Evolutionary conservation across 1,140 invertebrate species (phyloP).

Genomic region (Eriocheir sinensis): DNA sequence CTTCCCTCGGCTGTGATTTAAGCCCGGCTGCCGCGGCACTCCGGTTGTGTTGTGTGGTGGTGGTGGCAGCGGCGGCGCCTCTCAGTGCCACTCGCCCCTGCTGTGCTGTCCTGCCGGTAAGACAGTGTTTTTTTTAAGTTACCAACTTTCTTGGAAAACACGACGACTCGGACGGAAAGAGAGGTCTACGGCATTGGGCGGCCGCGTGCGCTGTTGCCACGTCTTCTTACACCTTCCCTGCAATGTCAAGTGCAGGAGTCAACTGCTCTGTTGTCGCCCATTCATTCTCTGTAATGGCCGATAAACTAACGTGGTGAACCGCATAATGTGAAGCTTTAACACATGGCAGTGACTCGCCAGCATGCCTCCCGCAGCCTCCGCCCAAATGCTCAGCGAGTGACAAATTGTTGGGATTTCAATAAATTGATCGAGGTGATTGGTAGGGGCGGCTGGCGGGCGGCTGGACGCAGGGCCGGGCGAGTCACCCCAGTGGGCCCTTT

Average conservation of each 20-base stretch:
- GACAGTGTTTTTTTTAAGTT: constrained; percentile 62
- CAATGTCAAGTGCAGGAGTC: constrained; percentile 75
- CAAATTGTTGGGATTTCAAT: constrained; percentile 69
- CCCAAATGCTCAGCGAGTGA: constrained; percentile 66
- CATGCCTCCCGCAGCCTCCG: constrained; percentile 17
- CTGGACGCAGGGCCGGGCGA: constrained; percentile 46
- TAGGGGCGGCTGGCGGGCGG: constrained; percentile 59
- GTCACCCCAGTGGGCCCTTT: constrained; percentile 23
- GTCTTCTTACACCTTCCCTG: constrained; percentile 71
- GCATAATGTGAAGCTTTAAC: constrained; percentile 53
- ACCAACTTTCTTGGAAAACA: constrained; percentile 70
- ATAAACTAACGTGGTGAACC: constrained; percentile 59
- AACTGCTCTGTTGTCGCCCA: constrained; percentile 70
- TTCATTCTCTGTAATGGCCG: constrained; percentile 71
- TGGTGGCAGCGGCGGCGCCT: constrained; percentile 1
- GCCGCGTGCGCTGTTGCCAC: constrained; percentile 73
- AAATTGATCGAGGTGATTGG: constrained; percentile 74
- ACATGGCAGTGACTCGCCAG: constrained; percentile 45
- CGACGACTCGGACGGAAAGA: constrained; percentile 53
- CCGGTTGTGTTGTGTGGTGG: constrained; percentile 60
- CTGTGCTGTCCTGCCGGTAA: neutral
- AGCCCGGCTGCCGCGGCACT: constrained; percentile 36
- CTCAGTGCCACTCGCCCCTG: neutral
- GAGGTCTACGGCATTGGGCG: constrained; percentile 74
- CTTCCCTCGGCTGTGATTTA: constrained; percentile 69